Conservation (phyloP, 2,797 vertebrate species). For the Aythya fuligula region DNA sequence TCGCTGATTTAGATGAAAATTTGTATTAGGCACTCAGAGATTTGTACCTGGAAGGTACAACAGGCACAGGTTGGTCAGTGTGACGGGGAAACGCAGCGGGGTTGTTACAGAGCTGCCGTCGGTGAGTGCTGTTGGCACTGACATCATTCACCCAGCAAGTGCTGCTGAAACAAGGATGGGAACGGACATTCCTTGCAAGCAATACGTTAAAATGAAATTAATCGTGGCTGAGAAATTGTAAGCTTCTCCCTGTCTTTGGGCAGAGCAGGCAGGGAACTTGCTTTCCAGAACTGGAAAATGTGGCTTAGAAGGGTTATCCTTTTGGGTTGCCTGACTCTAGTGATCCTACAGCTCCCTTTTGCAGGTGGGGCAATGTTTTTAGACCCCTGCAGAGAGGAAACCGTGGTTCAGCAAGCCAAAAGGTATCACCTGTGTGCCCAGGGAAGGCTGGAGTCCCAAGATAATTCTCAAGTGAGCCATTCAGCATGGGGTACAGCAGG, state of each 20-base stretch:
- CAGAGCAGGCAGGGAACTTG: neutral
- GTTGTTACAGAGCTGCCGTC: neutral
- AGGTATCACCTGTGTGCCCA: neutral
- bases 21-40: neutral
- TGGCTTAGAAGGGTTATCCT: neutral
- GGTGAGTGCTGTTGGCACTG: neutral
- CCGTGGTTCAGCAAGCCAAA: neutral
- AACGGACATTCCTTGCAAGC: neutral
- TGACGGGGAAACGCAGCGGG: neutral
- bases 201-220: neutral
- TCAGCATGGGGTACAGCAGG: neutral
- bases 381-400: neutral
- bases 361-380: neutral
- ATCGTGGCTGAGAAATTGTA: neutral
- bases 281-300: neutral
- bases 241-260: neutral
- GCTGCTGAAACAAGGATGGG: constrained; percentile 1
- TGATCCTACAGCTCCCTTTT: neutral
- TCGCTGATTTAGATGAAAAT: neutral
- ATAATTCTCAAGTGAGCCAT: neutral
- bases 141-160: constrained; percentile 1
- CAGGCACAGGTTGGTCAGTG: neutral
- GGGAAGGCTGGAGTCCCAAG: neutral
- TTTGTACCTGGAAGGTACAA: neutral
- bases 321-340: neutral